Percentiles rank a stretch among this genome's conserved stretches.
phyloP scores from a whole-genome alignment of 2,113 vertebrate genomes.

The Crotalus helleri region DNA sequence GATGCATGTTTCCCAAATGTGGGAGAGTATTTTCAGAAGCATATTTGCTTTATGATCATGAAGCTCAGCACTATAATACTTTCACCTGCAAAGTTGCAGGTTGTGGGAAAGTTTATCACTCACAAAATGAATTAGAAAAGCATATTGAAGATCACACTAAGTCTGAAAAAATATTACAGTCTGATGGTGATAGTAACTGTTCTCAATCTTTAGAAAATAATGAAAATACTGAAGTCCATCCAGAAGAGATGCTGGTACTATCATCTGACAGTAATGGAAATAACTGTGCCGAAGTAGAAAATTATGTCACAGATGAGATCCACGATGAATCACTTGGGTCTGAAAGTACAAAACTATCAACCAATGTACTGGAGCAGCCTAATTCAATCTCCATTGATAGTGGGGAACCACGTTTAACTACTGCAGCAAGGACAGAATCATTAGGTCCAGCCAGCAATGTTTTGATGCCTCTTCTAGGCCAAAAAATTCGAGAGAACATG shows the following conservation, averaged over 20 bases:
- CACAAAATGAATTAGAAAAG: constrained; percentile 84
- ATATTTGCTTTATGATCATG: constrained; percentile 92
- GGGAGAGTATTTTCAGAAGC: constrained; percentile 90
- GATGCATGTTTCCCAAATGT: constrained; percentile 95
- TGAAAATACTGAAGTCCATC: constrained; percentile 41
- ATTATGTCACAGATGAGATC: constrained; percentile 43
- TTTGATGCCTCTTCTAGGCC: constrained; percentile 63
- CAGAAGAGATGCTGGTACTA: constrained; percentile 56
- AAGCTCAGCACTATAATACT: constrained; percentile 96
- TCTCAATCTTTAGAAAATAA: constrained; percentile 47
- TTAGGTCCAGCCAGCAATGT: constrained; percentile 46
- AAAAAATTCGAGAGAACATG: constrained; percentile 63
- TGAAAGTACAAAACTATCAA: constrained; percentile 40
- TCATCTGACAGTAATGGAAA: constrained; percentile 43
- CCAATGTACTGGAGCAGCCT: constrained; percentile 27
- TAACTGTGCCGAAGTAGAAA: constrained; percentile 42
- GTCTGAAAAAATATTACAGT: constrained; percentile 51
- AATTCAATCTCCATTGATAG: constrained; percentile 45
- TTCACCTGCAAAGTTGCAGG: constrained; percentile 85
- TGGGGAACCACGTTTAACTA: constrained; percentile 35
- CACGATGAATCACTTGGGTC: constrained; percentile 54
- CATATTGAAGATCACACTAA: constrained; percentile 77
- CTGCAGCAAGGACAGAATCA: constrained; percentile 58
- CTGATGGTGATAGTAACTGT: constrained; percentile 51
- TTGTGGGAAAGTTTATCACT: constrained; percentile 90